Conservation (phyloP, 2,888 invertebrate species). For the Ennomos erosarius region DNA sequence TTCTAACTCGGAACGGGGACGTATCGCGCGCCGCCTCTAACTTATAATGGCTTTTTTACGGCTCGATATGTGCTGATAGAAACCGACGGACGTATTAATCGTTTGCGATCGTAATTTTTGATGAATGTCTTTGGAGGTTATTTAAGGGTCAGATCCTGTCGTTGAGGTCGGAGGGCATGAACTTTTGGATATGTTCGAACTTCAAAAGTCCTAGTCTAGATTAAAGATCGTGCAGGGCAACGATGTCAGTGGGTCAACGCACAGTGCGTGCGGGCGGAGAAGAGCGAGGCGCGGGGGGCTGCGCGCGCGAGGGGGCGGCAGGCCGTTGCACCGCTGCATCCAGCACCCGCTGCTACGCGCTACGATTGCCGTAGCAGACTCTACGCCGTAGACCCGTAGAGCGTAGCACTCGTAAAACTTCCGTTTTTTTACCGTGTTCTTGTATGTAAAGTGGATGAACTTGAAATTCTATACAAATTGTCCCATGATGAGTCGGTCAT, state of each 20-base stretch:
- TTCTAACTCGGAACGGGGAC: constrained; percentile 31
- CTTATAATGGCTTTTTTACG: constrained; percentile 54
- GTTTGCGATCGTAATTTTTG: constrained; percentile 27
- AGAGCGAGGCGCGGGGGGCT: constrained; percentile 46
- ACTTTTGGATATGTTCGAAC: constrained; percentile 42
- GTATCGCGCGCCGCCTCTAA: constrained; percentile 37
- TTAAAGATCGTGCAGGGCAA: constrained; percentile 81
- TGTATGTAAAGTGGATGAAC: constrained; percentile 37
- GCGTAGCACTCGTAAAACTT: constrained; percentile 35
- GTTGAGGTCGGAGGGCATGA: constrained; percentile 31
- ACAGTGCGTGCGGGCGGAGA: constrained; percentile 74
- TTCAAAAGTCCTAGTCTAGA: constrained; percentile 67
- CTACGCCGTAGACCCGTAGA: constrained; percentile 58
- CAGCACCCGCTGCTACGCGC: constrained; percentile 67
- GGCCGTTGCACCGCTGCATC: constrained; percentile 80
- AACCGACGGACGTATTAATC: constrained; percentile 49
- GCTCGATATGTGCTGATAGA: constrained; percentile 41
- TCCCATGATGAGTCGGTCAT: constrained; percentile 35
- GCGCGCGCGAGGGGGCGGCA: constrained; percentile 50
- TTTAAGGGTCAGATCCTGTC: constrained; percentile 14
- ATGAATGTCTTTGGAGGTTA: constrained; percentile 15
- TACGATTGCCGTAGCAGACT: constrained; percentile 53
- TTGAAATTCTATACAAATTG: constrained; percentile 24
- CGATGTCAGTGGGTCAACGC: constrained; percentile 83
- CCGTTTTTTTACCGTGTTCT: constrained; percentile 4